These are phyloP conservation scores for Sinocyclocheilus maitianheensis DNA, from an alignment of 2,113 vertebrate species.

Conservation along the genomic window DNA sequence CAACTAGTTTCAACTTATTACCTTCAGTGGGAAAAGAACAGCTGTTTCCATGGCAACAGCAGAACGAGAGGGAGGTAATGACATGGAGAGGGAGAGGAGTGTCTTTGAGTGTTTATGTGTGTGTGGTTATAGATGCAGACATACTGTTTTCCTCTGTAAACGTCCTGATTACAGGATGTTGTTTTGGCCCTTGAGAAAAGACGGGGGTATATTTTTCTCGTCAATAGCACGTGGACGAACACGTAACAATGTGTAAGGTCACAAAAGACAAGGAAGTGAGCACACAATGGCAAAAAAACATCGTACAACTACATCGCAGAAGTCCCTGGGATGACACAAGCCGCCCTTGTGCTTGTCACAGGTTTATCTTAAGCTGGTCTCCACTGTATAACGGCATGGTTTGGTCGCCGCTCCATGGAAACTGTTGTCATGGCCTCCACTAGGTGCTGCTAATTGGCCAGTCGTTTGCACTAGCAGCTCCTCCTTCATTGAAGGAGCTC, in stretches of 20 bases:
- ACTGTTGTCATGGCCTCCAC: constrained; percentile 59
- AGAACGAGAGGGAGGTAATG: constrained; percentile 50
- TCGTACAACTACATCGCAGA: not conserved
- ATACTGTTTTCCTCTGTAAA: constrained; percentile 42
- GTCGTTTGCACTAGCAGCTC: constrained; percentile 35
- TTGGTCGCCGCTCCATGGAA: constrained; percentile 63
- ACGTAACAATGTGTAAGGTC: not conserved
- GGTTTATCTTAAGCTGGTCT: constrained; percentile 60
- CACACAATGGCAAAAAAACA: not conserved
- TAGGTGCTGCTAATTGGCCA: constrained; percentile 43
- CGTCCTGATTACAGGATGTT: constrained; percentile 36
- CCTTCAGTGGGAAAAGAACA: constrained; percentile 59
- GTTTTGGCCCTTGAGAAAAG: constrained; percentile 3
- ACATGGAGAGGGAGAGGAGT: constrained; percentile 36
- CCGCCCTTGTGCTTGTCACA: constrained; percentile 6
- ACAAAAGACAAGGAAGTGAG: not conserved
- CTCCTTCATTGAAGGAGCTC: constrained; percentile 31
- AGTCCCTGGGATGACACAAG: constrained; percentile 3
- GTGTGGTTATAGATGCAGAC: constrained; percentile 23
- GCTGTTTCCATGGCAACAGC: constrained; percentile 61
- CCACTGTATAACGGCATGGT: constrained; percentile 44
- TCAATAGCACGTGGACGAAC: not conserved
- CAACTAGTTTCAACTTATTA: constrained; percentile 48
- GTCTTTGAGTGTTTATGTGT: constrained; percentile 16
- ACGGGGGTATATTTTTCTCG: not conserved